Evolutionary conservation across 2,888 invertebrate species (phyloP).

Genomic region (Anoplius nigerrimus): DNA sequence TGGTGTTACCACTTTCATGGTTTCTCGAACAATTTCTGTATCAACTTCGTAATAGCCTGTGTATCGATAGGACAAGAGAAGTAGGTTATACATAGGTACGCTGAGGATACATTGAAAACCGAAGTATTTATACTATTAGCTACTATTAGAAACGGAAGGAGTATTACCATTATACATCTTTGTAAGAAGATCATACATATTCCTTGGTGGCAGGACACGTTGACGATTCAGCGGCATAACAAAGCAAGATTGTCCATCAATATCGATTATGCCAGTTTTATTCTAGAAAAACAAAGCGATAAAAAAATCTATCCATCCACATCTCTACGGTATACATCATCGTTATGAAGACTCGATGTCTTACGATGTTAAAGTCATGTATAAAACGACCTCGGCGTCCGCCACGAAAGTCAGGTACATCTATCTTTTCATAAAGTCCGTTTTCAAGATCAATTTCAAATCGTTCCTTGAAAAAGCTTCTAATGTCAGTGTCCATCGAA

Average conservation of each 20-base stretch:
- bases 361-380: constrained; percentile 90
- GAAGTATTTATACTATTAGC: not conserved
- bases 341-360: constrained; percentile 48
- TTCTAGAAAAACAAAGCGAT: constrained; percentile 75
- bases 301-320: constrained; percentile 19
- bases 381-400: constrained; percentile 90
- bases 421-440: constrained; percentile 88
- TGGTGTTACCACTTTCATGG: constrained; percentile 85
- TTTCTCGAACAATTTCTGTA: constrained; percentile 84
- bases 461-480: constrained; percentile 83
- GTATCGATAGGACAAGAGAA: constrained; percentile 19
- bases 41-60: constrained; percentile 88
- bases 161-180: constrained; percentile 83
- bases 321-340: too few relatives aligned
- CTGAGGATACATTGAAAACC: not conserved
- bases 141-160: too few relatives aligned
- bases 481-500: constrained; percentile 40
- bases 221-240: constrained; percentile 91
- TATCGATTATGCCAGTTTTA: constrained; percentile 87
- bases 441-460: constrained; percentile 86
- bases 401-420: constrained; percentile 89
- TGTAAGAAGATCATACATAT: constrained; percentile 85
- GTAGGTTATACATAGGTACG: not conserved
- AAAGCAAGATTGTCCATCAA: constrained; percentile 87
- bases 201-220: constrained; percentile 86